Evolutionary conservation across 2,888 invertebrate species (phyloP).

Genomic region (Microchrysa polita): DNA sequence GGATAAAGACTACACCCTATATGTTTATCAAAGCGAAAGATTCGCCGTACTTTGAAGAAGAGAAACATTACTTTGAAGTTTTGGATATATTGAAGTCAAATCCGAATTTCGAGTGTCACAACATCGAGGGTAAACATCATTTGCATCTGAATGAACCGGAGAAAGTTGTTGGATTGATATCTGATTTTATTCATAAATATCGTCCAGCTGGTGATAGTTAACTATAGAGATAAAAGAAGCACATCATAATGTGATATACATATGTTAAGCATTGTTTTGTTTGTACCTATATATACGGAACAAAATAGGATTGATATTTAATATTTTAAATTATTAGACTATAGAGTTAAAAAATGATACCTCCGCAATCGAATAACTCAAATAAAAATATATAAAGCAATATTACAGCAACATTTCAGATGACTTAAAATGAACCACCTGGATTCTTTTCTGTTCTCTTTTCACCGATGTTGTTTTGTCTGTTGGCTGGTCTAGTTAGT

Average conservation of each 20-base stretch:
- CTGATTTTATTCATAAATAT: slow-evolving; percentile 54
- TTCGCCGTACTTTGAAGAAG: slow-evolving; percentile 68
- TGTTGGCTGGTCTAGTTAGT: too few relatives aligned
- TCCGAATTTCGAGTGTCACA: slow-evolving; percentile 69
- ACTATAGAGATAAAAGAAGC: neutral
- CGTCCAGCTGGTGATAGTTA: neutral
- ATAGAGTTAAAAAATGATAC: too few relatives aligned
- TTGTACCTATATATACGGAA: neutral
- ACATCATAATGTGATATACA: too few relatives aligned
- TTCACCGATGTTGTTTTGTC: too few relatives aligned
- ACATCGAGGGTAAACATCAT: slow-evolving; percentile 77
- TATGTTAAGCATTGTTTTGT: too few relatives aligned
- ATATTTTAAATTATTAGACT: too few relatives aligned
- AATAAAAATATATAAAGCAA: too few relatives aligned
- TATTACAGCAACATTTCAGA: too few relatives aligned
- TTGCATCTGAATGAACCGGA: slow-evolving; percentile 77
- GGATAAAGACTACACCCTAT: slow-evolving; percentile 70
- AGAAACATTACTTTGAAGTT: slow-evolving; percentile 68
- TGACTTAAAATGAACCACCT: too few relatives aligned
- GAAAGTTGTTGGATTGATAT: slow-evolving; percentile 67
- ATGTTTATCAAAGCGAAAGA: slow-evolving; percentile 71
- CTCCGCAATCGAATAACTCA: too few relatives aligned
- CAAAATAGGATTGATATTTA: too few relatives aligned
- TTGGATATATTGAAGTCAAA: slow-evolving; percentile 68
- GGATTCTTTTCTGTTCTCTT: too few relatives aligned